Percentiles rank a stretch among this genome's conserved stretches.
These are phyloP conservation scores for Drosophila tani DNA, from an alignment of 1,140 invertebrate species.

Conservation along the genomic window DNA sequence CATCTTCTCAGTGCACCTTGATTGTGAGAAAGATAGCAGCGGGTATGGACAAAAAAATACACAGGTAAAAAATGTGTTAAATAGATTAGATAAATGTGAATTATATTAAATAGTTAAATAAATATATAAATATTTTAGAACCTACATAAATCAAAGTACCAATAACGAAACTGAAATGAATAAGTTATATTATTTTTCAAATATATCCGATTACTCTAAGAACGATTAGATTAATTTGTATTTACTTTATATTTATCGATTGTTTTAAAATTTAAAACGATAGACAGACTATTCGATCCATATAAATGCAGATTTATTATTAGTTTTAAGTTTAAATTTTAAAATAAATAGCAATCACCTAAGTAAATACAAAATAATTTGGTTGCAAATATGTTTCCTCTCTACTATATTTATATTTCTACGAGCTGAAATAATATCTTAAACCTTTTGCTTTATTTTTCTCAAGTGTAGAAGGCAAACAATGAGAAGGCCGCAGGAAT, in stretches of 20 bases:
- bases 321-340: no score
- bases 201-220: no score
- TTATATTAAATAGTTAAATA: no score
- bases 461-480: slow-evolving; percentile 46
- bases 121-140: not conserved
- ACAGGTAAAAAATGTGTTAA: not conserved
- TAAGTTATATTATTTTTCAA: no score
- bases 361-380: not conserved
- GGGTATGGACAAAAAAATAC: slow-evolving; percentile 24
- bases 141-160: not conserved
- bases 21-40: slow-evolving; percentile 79
- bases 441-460: not conserved
- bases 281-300: no score
- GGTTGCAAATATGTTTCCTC: not conserved
- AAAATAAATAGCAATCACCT: no score
- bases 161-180: not conserved
- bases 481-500: slow-evolving; percentile 82
- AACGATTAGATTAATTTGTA: not conserved
- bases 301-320: not conserved
- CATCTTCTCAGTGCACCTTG: slow-evolving; percentile 68
- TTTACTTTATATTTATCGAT: not conserved
- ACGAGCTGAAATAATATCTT: not conserved
- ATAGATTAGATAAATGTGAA: not conserved
- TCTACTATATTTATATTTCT: not conserved
- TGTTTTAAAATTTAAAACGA: no score